These are phyloP conservation scores for Stercorarius parasiticus DNA, from an alignment of 2,113 vertebrate genomes.

Conservation along the genomic window DNA sequence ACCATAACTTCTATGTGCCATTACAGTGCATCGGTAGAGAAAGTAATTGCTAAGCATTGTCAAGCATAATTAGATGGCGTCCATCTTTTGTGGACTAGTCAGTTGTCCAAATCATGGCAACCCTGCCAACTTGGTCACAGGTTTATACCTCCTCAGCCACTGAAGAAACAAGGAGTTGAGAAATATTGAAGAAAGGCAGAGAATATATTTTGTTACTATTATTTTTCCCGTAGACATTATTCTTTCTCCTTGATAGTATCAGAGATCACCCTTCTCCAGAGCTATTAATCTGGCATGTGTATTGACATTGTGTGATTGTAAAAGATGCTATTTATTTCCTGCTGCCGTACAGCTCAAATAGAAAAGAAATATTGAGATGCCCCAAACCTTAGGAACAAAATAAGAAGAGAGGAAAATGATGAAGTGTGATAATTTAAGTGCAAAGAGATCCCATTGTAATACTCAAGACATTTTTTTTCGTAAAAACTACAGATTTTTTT, in stretches of 20 bases:
- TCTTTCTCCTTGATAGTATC: background rate
- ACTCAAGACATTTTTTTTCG: background rate
- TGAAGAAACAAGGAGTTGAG: background rate
- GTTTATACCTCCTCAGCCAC: background rate
- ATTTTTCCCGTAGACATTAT: background rate
- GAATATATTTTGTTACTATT: background rate
- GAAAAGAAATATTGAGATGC: background rate
- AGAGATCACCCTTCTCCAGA: slow-evolving; percentile 22
- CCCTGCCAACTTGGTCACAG: background rate
- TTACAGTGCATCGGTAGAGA: background rate
- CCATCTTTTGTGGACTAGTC: background rate
- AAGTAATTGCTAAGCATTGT: background rate
- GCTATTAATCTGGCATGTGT: slow-evolving; percentile 27
- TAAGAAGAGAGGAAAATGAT: background rate
- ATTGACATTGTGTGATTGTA: background rate
- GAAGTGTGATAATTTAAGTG: background rate
- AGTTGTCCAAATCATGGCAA: background rate
- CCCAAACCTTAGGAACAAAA: background rate
- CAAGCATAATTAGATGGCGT: background rate
- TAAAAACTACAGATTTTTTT: background rate
- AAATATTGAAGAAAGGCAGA: background rate
- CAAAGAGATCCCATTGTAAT: background rate
- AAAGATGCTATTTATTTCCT: slow-evolving; percentile 22
- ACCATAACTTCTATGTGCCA: background rate
- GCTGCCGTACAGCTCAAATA: background rate